Evolutionary conservation across 2,113 vertebrate species (phyloP).

Genomic region (Oostethus manadensis): DNA sequence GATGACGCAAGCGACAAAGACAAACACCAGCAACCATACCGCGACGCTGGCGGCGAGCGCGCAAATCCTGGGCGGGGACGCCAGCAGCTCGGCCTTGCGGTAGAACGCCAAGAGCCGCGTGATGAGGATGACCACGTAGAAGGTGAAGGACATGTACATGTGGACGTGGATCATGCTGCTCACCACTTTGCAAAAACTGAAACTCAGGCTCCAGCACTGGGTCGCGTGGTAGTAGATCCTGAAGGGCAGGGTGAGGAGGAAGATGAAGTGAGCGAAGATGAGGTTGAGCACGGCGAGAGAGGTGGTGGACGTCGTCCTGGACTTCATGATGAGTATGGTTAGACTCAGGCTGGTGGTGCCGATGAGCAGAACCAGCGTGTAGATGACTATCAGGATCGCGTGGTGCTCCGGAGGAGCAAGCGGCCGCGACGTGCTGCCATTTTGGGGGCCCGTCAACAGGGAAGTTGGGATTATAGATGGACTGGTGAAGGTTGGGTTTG

Average conservation of each 20-base stretch:
- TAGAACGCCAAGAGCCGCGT: constrained; percentile 78
- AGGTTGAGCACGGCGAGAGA: constrained; percentile 83
- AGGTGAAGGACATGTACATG: constrained; percentile 86
- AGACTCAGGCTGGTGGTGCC: constrained; percentile 70
- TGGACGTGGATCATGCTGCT: constrained; percentile 87
- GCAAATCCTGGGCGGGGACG: constrained; percentile 74
- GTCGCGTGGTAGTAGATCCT: constrained; percentile 77
- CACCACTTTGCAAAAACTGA: constrained; percentile 71
- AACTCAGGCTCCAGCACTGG: constrained; percentile 54
- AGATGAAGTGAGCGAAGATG: constrained; percentile 78
- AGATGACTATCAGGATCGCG: constrained; percentile 59
- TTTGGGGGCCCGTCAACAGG: not conserved
- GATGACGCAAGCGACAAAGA: constrained; percentile 58
- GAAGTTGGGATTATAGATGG: not conserved
- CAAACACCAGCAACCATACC: constrained; percentile 72
- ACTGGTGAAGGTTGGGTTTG: not conserved
- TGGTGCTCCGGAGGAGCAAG: not conserved
- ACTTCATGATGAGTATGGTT: constrained; percentile 76
- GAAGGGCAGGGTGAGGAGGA: constrained; percentile 85
- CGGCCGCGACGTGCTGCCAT: not conserved
- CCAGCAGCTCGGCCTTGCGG: constrained; percentile 63
- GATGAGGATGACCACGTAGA: constrained; percentile 81
- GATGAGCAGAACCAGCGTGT: constrained; percentile 68
- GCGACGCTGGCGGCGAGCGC: constrained; percentile 66
- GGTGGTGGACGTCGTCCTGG: constrained; percentile 77